These are phyloP conservation scores for Pseudochirops cupreus DNA, from an alignment of 2,797 vertebrate species.

Conservation along the genomic window DNA sequence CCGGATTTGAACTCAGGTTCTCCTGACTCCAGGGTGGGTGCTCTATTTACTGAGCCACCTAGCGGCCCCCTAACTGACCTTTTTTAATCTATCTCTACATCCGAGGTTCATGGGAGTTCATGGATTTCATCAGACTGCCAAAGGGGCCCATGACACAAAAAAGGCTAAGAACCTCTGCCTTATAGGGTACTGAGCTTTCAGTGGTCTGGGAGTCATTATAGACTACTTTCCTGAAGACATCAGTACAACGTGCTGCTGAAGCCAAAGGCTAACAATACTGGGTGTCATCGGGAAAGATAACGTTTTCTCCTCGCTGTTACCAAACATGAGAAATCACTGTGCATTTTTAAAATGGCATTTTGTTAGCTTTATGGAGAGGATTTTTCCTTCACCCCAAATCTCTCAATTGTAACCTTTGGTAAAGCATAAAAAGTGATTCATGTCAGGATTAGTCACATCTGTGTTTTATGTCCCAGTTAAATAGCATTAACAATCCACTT, in stretches of 20 bases:
- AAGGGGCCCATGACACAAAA: not conserved
- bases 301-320: not conserved
- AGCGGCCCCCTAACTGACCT: too few species aligned
- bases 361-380: not conserved
- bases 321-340: not conserved
- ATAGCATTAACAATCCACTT: not conserved
- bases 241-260: not conserved
- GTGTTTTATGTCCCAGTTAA: not conserved
- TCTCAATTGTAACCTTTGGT: not conserved
- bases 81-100: not conserved
- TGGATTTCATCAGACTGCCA: not conserved
- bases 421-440: conserved; percentile 7
- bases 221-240: not conserved
- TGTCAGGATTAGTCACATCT: conserved; percentile 24
- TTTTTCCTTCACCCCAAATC: not conserved
- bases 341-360: conserved; percentile 12
- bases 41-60: too few species aligned
- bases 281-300: not conserved
- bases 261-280: not conserved
- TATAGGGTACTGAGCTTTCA: not conserved
- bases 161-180: not conserved
- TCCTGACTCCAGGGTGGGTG: too few species aligned
- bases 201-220: not conserved
- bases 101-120: not conserved
- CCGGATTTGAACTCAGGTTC: too few species aligned